Percentiles rank a stretch among this genome's conserved stretches.
These are phyloP conservation scores for Acronicta aceris DNA, from an alignment of 2,888 invertebrate species.

Conservation along the genomic window DNA sequence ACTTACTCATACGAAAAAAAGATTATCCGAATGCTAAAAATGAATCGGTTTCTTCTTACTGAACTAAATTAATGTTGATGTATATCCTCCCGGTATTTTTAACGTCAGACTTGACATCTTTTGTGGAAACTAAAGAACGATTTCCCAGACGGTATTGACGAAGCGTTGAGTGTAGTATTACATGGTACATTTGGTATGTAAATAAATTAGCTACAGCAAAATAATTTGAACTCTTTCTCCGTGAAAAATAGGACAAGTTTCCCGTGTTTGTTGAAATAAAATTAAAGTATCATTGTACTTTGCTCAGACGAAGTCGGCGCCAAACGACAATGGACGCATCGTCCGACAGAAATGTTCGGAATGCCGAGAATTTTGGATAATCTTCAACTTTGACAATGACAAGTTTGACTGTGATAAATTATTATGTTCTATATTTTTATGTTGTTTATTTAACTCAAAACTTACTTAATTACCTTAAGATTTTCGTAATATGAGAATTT, in stretches of 20 bases:
- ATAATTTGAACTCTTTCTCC: conserved; percentile 42
- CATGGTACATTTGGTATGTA: conserved; percentile 40
- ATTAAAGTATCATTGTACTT: conserved; percentile 50
- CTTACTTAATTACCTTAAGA: conserved; percentile 7
- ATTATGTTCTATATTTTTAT: not conserved
- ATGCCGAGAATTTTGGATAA: conserved; percentile 25
- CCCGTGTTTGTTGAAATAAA: conserved; percentile 48
- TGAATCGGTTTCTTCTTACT: conserved; percentile 20
- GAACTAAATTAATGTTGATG: conserved; percentile 28
- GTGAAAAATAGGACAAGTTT: conserved; percentile 52
- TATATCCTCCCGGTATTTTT: conserved; percentile 33
- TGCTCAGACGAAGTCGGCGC: conserved; percentile 44
- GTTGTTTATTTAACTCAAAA: conserved; percentile 15
- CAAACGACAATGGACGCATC: conserved; percentile 39
- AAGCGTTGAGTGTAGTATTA: conserved; percentile 50
- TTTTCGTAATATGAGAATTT: conserved; percentile 19
- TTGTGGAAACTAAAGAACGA: conserved; percentile 35
- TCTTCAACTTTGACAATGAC: conserved; percentile 29
- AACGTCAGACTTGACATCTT: conserved; percentile 30
- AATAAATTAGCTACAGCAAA: conserved; percentile 41
- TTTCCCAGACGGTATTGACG: conserved; percentile 38
- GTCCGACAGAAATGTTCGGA: conserved; percentile 44
- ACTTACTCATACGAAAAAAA: too few relatives aligned
- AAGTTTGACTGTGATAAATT: conserved; percentile 44
- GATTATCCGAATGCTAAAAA: not conserved